Evolutionary conservation across 2,888 invertebrate genomes (phyloP).

Genomic region (Lamproptera curius): DNA sequence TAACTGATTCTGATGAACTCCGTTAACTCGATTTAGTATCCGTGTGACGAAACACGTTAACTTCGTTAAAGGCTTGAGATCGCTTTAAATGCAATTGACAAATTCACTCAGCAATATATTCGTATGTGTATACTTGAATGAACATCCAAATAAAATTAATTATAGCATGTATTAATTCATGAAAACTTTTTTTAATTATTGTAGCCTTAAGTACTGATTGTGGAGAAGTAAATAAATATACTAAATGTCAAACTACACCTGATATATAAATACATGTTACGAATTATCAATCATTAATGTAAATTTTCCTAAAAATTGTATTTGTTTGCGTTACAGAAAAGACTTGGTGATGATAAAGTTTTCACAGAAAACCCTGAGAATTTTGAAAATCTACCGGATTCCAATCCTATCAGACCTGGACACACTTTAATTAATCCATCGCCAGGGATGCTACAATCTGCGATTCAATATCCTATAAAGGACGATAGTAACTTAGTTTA

Average conservation of each 20-base stretch:
- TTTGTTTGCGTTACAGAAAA: too few species aligned
- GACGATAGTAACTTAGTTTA: slow-evolving; percentile 35
- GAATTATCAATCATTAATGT: too few species aligned
- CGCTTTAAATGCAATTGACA: background rate
- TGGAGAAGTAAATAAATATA: too few species aligned
- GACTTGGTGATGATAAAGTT: slow-evolving; percentile 1
- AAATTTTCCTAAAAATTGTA: too few species aligned
- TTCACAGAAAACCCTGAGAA: slow-evolving; percentile 25
- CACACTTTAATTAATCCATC: slow-evolving; percentile 44
- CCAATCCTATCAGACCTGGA: slow-evolving; percentile 40
- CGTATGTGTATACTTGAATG: background rate
- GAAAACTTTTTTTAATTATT: too few species aligned
- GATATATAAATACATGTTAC: too few species aligned
- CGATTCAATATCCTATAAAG: slow-evolving; percentile 39
- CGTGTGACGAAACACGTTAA: slow-evolving; percentile 9
- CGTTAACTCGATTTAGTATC: slow-evolving; percentile 18
- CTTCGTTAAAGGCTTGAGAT: background rate
- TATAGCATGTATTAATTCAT: background rate
- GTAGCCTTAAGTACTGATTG: too few species aligned
- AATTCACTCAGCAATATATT: background rate
- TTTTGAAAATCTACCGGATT: slow-evolving; percentile 36
- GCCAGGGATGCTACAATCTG: slow-evolving; percentile 38
- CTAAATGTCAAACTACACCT: too few species aligned
- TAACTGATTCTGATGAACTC: background rate
- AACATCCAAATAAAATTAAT: background rate